phyloP scores from a whole-genome alignment of 2,113 vertebrate genomes.

The Electrona antarctica region DNA sequence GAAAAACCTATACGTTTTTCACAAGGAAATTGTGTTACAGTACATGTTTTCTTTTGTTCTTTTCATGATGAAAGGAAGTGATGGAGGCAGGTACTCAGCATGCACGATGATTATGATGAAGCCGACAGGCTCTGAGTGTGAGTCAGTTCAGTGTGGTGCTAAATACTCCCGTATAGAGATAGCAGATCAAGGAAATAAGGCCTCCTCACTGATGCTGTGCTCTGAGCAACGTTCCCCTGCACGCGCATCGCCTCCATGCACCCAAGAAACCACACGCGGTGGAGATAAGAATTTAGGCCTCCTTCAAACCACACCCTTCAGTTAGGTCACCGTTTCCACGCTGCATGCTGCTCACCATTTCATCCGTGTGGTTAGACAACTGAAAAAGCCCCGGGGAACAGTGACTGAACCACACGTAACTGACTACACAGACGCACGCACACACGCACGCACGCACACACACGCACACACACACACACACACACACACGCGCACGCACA shows the following conservation, averaged over 20 bases:
- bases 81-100: not conserved
- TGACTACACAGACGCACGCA: slow-evolving; percentile 27
- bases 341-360: slow-evolving; percentile 51
- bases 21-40: not conserved
- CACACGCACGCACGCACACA: no score
- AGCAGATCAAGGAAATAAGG: slow-evolving; percentile 56
- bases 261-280: slow-evolving; percentile 62
- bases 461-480: no score
- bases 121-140: not conserved
- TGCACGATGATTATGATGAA: not conserved
- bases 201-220: slow-evolving; percentile 43
- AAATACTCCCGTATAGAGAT: slow-evolving; percentile 2
- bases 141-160: slow-evolving; percentile 7
- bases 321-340: slow-evolving; percentile 62
- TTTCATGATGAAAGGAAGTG: not conserved
- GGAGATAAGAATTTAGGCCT: slow-evolving; percentile 55
- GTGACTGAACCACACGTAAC: slow-evolving; percentile 64
- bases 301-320: slow-evolving; percentile 46
- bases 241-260: slow-evolving; percentile 38
- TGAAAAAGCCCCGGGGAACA: slow-evolving; percentile 54
- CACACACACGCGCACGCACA: no score
- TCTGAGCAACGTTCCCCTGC: not conserved
- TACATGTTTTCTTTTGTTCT: no score
- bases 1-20: not conserved
- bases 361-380: slow-evolving; percentile 57